phyloP scores from a whole-genome alignment of 2,797 vertebrate genomes.

The Morelia viridis region DNA sequence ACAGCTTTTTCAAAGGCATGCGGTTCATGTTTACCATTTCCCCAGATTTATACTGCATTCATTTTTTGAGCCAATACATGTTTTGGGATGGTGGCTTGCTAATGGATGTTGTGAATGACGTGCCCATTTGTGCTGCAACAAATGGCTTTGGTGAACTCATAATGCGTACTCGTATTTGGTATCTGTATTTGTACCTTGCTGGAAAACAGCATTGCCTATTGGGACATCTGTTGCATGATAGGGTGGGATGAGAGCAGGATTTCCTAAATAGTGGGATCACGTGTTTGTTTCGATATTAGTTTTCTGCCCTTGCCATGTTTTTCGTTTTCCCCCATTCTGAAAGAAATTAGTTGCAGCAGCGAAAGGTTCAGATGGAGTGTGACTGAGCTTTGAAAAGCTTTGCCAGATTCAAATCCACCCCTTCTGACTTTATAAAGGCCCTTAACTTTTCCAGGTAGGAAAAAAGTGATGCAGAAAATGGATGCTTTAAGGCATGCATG shows the following conservation, averaged over 20 bases:
- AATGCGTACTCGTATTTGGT: not conserved
- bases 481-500: rapidly evolving
- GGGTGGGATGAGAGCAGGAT: not conserved
- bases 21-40: not conserved
- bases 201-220: not conserved
- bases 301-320: not conserved
- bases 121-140: too few species aligned
- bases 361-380: not conserved
- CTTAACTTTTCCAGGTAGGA: not conserved
- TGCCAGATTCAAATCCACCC: not conserved
- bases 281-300: not conserved
- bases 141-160: too few species aligned
- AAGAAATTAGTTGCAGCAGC: not conserved
- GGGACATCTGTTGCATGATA: not conserved
- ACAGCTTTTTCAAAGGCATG: not conserved
- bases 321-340: too few species aligned
- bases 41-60: not conserved
- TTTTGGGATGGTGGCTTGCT: not conserved
- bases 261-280: not conserved
- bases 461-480: not conserved
- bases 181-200: not conserved
- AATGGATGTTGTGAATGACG: not conserved
- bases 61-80: not conserved
- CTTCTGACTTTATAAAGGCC: not conserved
- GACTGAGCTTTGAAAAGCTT: not conserved